Conservation (phyloP, 2,888 invertebrate species). For the Chaetoderma sp. region DNA sequence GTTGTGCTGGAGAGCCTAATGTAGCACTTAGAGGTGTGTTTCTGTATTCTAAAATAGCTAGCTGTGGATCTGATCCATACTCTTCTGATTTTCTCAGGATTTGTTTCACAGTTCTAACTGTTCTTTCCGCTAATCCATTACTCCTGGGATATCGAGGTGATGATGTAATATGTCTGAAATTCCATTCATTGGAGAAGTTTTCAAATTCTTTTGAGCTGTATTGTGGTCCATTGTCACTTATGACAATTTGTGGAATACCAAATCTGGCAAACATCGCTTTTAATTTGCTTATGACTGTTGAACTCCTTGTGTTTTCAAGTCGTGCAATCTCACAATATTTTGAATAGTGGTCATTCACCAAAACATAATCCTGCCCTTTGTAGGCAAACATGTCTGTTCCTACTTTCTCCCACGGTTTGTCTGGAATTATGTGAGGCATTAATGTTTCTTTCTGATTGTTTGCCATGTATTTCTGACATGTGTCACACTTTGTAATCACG, state of each 20-base stretch:
- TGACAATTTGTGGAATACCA: constrained; percentile 25
- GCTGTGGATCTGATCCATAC: background rate
- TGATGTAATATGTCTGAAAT: background rate
- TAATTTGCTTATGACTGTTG: background rate
- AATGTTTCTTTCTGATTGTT: constrained; percentile 14
- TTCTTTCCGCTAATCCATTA: constrained; percentile 12
- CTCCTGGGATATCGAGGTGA: constrained; percentile 5
- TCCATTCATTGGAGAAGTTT: background rate
- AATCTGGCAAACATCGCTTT: constrained; percentile 10
- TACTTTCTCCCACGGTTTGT: constrained; percentile 20
- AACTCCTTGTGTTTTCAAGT: background rate
- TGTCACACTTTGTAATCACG: background rate
- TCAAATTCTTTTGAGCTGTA: constrained; percentile 1
- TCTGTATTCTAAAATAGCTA: background rate
- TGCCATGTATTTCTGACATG: constrained; percentile 14
- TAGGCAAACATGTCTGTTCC: constrained; percentile 26
- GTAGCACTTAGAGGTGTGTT: background rate
- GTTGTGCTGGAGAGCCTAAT: background rate
- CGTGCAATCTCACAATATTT: constrained; percentile 4
- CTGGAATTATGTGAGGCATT: constrained; percentile 9
- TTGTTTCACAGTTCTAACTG: constrained; percentile 4
- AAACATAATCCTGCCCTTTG: constrained; percentile 11
- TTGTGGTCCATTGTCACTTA: constrained; percentile 38
- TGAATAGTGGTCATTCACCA: constrained; percentile 20
- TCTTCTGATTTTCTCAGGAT: background rate